Evolutionary conservation across 2,888 invertebrate genomes (phyloP).

Genomic region (Tetanocera ferruginea): DNA sequence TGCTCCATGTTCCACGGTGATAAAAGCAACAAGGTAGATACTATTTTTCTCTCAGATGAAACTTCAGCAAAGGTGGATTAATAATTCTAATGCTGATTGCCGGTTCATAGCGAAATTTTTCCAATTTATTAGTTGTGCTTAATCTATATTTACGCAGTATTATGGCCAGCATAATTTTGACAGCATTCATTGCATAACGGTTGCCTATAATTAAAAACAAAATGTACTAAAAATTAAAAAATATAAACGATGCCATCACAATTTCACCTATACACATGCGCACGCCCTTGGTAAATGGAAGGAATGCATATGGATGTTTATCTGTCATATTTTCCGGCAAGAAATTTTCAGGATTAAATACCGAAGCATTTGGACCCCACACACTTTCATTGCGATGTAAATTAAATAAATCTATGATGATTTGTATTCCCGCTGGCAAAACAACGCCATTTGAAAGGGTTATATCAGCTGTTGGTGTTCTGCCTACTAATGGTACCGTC

Average conservation of each 20-base stretch:
- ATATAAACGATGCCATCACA: background rate
- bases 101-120: background rate
- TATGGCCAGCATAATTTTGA: background rate
- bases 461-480: background rate
- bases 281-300: background rate
- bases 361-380: background rate
- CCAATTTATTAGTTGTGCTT: background rate
- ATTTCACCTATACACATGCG: conserved; percentile 3
- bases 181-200: background rate
- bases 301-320: background rate
- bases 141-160: background rate
- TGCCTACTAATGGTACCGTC: conserved; percentile 43
- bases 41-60: background rate
- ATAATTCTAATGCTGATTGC: background rate
- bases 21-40: background rate
- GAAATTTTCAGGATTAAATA: conserved; percentile 5
- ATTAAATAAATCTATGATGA: background rate
- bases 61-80: background rate
- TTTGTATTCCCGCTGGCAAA: background rate
- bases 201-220: background rate
- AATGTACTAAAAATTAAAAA: background rate
- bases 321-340: background rate
- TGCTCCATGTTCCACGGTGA: no score
- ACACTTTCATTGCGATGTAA: background rate
- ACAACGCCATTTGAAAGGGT: background rate